These are phyloP conservation scores for Protonemura montana DNA, from an alignment of 2,888 invertebrate species.

Conservation along the genomic window DNA sequence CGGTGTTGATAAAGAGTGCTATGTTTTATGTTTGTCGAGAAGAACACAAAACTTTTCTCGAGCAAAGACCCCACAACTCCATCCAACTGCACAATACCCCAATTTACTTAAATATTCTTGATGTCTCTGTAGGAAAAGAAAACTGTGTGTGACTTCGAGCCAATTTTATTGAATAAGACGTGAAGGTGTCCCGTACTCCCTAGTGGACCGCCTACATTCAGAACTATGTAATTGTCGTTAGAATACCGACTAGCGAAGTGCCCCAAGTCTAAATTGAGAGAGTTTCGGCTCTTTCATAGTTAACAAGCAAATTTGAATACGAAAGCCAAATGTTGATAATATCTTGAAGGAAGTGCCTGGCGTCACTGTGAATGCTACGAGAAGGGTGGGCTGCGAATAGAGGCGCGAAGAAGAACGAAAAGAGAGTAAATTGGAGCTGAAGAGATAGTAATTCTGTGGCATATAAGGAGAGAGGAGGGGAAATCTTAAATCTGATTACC, in stretches of 20 bases:
- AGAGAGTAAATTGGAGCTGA: constrained; percentile 46
- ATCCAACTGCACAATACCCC: background rate
- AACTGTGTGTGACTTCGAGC: background rate
- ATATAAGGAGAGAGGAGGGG: constrained; percentile 16
- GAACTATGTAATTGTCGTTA: constrained; percentile 29
- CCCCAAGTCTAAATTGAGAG: constrained; percentile 33
- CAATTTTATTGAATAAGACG: background rate
- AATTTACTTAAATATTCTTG: background rate
- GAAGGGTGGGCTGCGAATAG: constrained; percentile 28
- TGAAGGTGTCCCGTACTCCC: background rate
- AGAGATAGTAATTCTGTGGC: constrained; percentile 48
- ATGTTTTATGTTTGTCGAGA: background rate
- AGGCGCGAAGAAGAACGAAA: constrained; percentile 30
- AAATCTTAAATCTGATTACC: constrained; percentile 48
- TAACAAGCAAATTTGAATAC: constrained; percentile 47
- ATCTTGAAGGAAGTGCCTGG: constrained; percentile 41
- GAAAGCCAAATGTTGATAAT: constrained; percentile 46
- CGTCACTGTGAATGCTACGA: background rate
- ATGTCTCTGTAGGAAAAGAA: background rate
- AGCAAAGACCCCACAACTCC: background rate
- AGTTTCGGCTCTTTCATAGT: constrained; percentile 35
- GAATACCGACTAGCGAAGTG: constrained; percentile 8
- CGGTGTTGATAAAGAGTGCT: background rate
- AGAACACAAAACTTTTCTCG: background rate
- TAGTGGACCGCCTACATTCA: constrained; percentile 10